Percentiles rank a stretch among this genome's conserved stretches.
These are phyloP conservation scores for Pelobates cultripes DNA, from an alignment of 2,797 vertebrate species.

Conservation along the genomic window DNA sequence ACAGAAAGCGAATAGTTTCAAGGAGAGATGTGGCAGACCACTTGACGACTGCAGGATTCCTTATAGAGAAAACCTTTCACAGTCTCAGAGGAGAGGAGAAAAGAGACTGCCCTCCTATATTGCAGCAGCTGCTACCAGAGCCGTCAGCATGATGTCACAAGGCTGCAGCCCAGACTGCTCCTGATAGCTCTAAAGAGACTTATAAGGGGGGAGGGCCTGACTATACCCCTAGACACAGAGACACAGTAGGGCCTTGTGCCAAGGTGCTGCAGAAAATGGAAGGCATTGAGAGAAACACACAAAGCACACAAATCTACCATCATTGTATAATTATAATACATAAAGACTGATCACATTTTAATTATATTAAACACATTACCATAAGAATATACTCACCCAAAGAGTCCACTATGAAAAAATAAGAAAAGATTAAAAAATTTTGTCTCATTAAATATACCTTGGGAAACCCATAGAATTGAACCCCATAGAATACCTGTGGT, in stretches of 20 bases:
- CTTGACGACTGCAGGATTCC: constrained; percentile 9
- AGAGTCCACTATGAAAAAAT: too few relatives aligned
- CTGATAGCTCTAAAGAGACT: constrained; percentile 12
- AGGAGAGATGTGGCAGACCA: constrained; percentile 1
- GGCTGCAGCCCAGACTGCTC: constrained; percentile 39
- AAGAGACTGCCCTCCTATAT: constrained; percentile 28
- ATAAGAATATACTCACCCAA: too few relatives aligned
- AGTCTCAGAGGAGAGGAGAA: constrained; percentile 22
- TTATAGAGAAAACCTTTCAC: constrained; percentile 18
- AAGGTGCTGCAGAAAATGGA: not conserved
- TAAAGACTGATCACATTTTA: too few relatives aligned
- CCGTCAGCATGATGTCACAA: constrained; percentile 47
- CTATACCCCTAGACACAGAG: constrained; percentile 9
- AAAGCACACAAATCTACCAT: not conserved
- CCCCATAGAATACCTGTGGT: too few relatives aligned
- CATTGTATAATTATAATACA: too few relatives aligned
- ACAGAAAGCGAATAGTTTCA: not conserved
- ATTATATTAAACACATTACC: too few relatives aligned
- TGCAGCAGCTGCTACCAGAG: constrained; percentile 34
- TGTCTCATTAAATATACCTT: too few relatives aligned
- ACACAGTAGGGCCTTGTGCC: not conserved
- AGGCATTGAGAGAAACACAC: not conserved
- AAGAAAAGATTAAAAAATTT: too few relatives aligned
- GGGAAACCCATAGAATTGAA: too few relatives aligned
- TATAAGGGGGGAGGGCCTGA: constrained; percentile 22